Conservation (phyloP, 2,113 vertebrate species). For the Thomomys bottae region DNA sequence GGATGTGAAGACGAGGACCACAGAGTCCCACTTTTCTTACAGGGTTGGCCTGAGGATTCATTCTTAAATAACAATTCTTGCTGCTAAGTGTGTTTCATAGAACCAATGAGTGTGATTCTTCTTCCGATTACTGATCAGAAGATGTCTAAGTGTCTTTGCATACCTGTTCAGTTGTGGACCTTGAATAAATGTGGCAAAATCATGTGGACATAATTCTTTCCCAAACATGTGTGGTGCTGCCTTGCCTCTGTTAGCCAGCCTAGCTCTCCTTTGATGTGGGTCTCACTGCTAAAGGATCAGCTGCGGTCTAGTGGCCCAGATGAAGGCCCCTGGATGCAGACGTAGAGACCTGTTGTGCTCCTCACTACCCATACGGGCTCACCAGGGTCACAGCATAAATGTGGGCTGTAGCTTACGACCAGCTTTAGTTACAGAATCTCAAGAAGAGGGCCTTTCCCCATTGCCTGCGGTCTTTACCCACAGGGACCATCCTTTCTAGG, state of each 20-base stretch:
- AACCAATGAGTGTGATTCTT: background rate
- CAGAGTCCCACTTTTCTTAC: background rate
- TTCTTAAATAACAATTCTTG: slow-evolving; percentile 1
- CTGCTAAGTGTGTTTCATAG: background rate
- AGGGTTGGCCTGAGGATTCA: background rate
- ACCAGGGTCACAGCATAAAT: background rate
- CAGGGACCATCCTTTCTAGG: too few species aligned
- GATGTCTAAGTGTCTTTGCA: slow-evolving; percentile 3
- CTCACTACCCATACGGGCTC: too few species aligned
- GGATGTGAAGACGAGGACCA: background rate
- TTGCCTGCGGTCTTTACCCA: background rate
- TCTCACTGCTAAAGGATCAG: background rate
- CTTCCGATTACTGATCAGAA: background rate
- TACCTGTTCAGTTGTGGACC: slow-evolving; percentile 14
- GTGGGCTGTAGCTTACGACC: background rate
- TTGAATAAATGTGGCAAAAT: slow-evolving; percentile 39
- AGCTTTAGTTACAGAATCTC: background rate
- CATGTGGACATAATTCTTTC: background rate
- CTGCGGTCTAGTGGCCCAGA: background rate
- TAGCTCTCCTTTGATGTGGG: background rate
- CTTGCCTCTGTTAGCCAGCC: background rate
- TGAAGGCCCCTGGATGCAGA: background rate
- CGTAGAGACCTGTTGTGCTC: background rate
- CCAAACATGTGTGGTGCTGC: background rate
- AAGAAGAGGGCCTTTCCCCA: background rate